phyloP scores from a whole-genome alignment of 2,888 invertebrate genomes.

The Pollenia griseotomentosa region DNA sequence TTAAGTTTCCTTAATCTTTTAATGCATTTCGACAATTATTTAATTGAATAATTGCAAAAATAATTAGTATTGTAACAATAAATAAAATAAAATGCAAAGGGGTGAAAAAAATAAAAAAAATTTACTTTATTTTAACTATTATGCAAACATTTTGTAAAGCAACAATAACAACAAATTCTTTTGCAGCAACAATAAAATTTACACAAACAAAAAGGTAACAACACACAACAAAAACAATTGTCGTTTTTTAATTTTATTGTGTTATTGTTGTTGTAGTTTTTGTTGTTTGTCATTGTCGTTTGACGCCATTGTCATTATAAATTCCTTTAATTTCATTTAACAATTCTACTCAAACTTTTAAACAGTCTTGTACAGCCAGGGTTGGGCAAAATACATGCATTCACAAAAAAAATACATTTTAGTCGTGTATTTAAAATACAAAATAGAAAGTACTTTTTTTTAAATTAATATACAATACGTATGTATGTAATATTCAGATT shows the following conservation, averaged over 20 bases:
- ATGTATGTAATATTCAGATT: no score
- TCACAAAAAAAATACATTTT: no score
- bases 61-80: constrained; percentile 38
- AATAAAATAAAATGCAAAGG: constrained; percentile 18
- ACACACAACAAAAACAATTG: constrained; percentile 48
- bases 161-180: constrained; percentile 38
- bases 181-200: constrained; percentile 52
- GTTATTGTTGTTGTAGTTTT: constrained; percentile 29
- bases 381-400: no score
- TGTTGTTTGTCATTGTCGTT: constrained; percentile 60
- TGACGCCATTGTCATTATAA: constrained; percentile 71
- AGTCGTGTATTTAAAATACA: no score
- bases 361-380: not conserved
- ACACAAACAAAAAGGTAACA: constrained; percentile 43
- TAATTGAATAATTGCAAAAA: constrained; percentile 60
- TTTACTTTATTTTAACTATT: constrained; percentile 65
- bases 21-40: constrained; percentile 33
- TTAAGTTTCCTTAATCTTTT: constrained; percentile 5
- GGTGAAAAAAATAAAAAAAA: constrained; percentile 48
- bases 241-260: constrained; percentile 49
- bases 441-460: no score
- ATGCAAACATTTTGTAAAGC: constrained; percentile 59
- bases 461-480: no score
- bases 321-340: constrained; percentile 66
- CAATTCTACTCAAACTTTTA: constrained; percentile 25